Evolutionary conservation across 2,888 invertebrate genomes (phyloP).

Genomic region (Nymphalis c-album): DNA sequence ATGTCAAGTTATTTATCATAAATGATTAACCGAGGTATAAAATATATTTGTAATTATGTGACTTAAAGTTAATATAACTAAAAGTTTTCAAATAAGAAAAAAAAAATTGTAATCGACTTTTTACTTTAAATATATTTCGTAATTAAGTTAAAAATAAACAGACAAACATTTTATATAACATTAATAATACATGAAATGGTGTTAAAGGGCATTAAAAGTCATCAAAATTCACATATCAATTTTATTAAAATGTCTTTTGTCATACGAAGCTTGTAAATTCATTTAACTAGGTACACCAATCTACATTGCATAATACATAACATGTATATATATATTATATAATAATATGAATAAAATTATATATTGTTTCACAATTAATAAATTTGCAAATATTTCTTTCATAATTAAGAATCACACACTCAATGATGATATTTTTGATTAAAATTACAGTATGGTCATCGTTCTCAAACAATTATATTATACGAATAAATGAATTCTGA

Average conservation of each 20-base stretch:
- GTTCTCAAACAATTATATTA: not conserved
- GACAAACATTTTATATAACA: too few relatives aligned
- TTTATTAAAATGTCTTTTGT: conserved; percentile 77
- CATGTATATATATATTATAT: conserved; percentile 18
- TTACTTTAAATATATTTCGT: too few relatives aligned
- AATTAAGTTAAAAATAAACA: too few relatives aligned
- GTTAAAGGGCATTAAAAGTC: conserved; percentile 29
- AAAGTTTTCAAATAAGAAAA: too few relatives aligned
- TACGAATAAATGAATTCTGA: not conserved
- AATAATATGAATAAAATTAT: not conserved
- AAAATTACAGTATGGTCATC: not conserved
- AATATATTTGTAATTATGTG: too few relatives aligned
- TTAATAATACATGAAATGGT: too few relatives aligned
- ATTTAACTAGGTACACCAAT: conserved; percentile 77
- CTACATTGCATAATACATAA: conserved; percentile 66
- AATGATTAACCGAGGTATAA: too few relatives aligned
- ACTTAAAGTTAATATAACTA: too few relatives aligned
- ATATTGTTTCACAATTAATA: conserved; percentile 10
- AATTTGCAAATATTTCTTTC: conserved; percentile 10
- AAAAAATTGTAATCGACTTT: too few relatives aligned
- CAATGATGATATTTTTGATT: not conserved
- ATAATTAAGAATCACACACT: not conserved
- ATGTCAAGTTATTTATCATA: too few relatives aligned
- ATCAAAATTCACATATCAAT: conserved; percentile 66
- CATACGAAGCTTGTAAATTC: conserved; percentile 79